These are phyloP conservation scores for Rhagoletis zephyria DNA, from an alignment of 1,140 invertebrate species.

Conservation along the genomic window DNA sequence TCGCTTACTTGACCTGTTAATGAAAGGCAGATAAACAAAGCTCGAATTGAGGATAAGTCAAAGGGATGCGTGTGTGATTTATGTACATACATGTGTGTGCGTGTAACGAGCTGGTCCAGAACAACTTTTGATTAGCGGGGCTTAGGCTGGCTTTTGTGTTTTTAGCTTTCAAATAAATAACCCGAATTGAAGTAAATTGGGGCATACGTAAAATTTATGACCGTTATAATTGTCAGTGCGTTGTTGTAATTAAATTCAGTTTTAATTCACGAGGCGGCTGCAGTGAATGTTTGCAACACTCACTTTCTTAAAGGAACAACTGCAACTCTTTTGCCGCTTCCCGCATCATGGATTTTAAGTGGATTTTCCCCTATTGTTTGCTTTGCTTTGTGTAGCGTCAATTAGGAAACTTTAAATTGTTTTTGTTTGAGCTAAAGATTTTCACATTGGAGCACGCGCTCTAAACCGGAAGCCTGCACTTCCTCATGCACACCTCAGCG, in stretches of 20 bases:
- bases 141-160: constrained; percentile 11
- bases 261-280: constrained; percentile 33
- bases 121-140: not conserved
- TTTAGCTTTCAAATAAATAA: not conserved
- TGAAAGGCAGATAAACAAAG: constrained; percentile 37
- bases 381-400: not conserved
- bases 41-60: not conserved
- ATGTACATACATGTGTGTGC: not conserved
- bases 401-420: constrained; percentile 43
- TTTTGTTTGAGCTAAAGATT: constrained; percentile 34
- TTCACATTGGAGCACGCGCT: constrained; percentile 33
- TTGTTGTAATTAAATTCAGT: constrained; percentile 48
- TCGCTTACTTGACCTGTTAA: constrained; percentile 51
- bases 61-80: not conserved
- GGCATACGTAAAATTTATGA: constrained; percentile 25
- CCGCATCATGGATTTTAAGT: constrained; percentile 1
- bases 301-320: not conserved
- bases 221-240: constrained; percentile 50
- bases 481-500: constrained; percentile 6
- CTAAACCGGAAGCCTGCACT: constrained; percentile 32
- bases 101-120: not conserved
- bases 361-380: constrained; percentile 39
- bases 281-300: too few relatives aligned
- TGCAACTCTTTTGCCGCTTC: not conserved
- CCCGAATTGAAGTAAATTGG: not conserved